Evolutionary conservation across 92 coral and sea anemone species (phyloP).

Genomic region (Zoanthus solanderi): DNA sequence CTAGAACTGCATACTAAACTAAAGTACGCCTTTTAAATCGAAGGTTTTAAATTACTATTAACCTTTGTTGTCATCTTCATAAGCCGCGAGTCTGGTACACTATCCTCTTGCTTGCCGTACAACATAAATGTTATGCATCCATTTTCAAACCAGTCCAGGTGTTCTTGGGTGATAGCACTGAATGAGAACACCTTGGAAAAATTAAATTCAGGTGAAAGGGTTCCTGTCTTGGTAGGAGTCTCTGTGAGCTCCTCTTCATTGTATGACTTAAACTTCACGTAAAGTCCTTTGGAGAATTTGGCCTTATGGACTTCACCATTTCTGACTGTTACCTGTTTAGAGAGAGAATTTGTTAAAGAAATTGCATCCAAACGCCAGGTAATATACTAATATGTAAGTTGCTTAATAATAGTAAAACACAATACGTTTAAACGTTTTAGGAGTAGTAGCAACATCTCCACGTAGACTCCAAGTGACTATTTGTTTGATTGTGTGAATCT

Average conservation of each 20-base stretch:
- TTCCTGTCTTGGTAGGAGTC: conserved; percentile 72
- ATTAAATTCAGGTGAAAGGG: conserved; percentile 93
- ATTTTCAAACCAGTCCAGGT: conserved; percentile 93
- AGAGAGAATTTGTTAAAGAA: not conserved
- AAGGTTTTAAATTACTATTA: not conserved
- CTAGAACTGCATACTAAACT: too few species aligned
- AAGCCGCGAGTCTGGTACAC: conserved; percentile 80
- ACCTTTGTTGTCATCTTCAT: conserved; percentile 98
- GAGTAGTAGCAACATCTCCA: too few species aligned
- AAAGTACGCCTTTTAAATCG: too few species aligned
- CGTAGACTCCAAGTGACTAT: too few species aligned
- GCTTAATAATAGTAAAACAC: too few species aligned
- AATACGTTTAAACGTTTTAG: too few species aligned
- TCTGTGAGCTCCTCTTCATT: conserved; percentile 74
- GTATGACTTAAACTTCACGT: conserved; percentile 84
- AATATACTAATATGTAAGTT: too few species aligned
- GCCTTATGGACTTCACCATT: conserved; percentile 90
- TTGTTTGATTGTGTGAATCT: too few species aligned
- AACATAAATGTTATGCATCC: conserved; percentile 94
- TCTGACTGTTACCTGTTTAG: conserved; percentile 84
- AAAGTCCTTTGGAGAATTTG: conserved; percentile 88
- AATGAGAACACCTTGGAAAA: conserved; percentile 80
- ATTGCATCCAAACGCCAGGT: too few species aligned
- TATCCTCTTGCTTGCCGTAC: conserved; percentile 92
- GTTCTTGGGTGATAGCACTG: conserved; percentile 74